These are phyloP conservation scores for Athrips mouffetella DNA, from an alignment of 2,888 invertebrate species.

Conservation along the genomic window DNA sequence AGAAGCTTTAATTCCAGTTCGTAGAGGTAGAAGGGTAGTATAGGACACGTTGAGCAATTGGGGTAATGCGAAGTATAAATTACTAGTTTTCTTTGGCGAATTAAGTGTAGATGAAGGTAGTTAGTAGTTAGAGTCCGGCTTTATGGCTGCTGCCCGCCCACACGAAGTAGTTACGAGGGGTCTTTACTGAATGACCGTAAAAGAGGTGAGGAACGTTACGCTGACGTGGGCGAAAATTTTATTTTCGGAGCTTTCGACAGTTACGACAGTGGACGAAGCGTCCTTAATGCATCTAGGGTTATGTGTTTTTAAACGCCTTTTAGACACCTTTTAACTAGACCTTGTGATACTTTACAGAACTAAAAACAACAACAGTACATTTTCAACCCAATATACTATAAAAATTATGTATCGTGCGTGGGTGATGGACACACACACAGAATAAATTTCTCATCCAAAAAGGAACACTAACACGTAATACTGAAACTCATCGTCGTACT, in stretches of 20 bases:
- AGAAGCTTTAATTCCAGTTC: slow-evolving; percentile 29
- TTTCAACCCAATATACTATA: too few relatives aligned
- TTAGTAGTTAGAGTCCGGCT: slow-evolving; percentile 56
- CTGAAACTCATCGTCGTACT: too few relatives aligned
- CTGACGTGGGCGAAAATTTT: slow-evolving; percentile 6
- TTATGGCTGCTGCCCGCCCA: slow-evolving; percentile 39
- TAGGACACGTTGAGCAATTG: slow-evolving; percentile 57
- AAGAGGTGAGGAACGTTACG: slow-evolving; percentile 5
- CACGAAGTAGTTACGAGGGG: slow-evolving; percentile 10
- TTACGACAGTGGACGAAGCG: background rate
- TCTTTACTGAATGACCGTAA: background rate
- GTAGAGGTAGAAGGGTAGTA: slow-evolving; percentile 20
- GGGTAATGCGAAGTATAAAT: slow-evolving; percentile 69
- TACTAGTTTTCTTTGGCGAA: slow-evolving; percentile 67
- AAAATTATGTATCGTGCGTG: too few relatives aligned
- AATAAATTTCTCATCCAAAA: too few relatives aligned
- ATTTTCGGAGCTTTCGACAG: background rate
- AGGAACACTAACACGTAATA: too few relatives aligned
- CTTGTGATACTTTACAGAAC: too few relatives aligned
- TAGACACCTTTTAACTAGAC: too few relatives aligned
- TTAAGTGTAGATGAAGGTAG: slow-evolving; percentile 62
- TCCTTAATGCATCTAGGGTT: background rate
- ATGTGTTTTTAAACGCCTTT: background rate
- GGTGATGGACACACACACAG: too few relatives aligned
- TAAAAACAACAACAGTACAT: too few relatives aligned